These are phyloP conservation scores for Spheniscus humboldti DNA, from an alignment of 2,797 vertebrate genomes.

Conservation along the genomic window DNA sequence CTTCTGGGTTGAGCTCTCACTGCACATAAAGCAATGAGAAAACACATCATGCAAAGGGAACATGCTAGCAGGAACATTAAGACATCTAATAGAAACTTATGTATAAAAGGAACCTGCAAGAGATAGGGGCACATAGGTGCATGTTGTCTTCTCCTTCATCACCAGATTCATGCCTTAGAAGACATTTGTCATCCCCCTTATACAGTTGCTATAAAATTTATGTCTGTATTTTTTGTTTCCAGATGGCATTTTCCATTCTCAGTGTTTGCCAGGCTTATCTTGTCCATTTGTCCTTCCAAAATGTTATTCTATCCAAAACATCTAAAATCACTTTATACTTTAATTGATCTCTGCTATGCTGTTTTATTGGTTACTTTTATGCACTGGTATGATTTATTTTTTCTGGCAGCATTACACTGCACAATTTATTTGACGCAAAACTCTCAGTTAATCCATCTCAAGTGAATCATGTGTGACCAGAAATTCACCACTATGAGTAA, in stretches of 20 bases:
- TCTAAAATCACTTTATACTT: not conserved
- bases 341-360: not conserved
- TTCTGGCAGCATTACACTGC: not conserved
- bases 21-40: not conserved
- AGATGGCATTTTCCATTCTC: not conserved
- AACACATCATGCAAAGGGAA: not conserved
- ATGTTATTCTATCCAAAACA: not conserved
- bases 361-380: not conserved
- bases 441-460: not conserved
- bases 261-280: not conserved
- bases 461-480: not conserved
- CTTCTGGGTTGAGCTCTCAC: not conserved
- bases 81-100: not conserved
- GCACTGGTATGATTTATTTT: not conserved
- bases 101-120: not conserved
- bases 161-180: not conserved
- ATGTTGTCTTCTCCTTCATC: not conserved
- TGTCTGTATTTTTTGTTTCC: not conserved
- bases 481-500: not conserved
- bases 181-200: not conserved
- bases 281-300: conserved; percentile 9
- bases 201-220: not conserved
- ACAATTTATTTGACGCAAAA: not conserved
- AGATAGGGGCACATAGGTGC: not conserved
- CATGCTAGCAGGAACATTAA: not conserved